phyloP scores from a whole-genome alignment of 2,113 vertebrate species.

The Tursiops truncatus region DNA sequence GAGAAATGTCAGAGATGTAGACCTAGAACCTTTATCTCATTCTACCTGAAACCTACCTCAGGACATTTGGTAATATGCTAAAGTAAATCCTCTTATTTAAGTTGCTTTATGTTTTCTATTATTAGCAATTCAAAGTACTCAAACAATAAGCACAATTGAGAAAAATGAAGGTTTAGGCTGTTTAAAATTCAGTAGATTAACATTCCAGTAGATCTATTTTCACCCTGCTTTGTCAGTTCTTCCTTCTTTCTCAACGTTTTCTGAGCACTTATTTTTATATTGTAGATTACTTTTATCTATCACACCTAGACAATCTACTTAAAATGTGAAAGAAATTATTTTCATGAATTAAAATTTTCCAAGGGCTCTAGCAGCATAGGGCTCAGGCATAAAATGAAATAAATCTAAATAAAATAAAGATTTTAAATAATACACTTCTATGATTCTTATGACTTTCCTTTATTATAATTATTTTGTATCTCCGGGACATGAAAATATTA shows the following conservation, averaged over 20 bases:
- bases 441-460: not conserved
- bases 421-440: not conserved
- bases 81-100: not conserved
- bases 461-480: not conserved
- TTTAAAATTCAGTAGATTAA: not conserved
- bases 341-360: not conserved
- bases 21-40: not conserved
- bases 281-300: not conserved
- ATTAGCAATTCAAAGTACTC: not conserved
- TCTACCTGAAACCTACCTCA: not conserved
- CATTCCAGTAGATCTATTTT: not conserved
- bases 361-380: not conserved
- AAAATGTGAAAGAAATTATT: not conserved
- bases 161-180: not conserved
- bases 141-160: not conserved
- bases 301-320: not conserved
- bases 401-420: not conserved
- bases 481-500: not conserved
- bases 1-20: not conserved
- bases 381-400: not conserved
- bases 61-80: not conserved
- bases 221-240: not conserved
- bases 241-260: not conserved
- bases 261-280: not conserved
- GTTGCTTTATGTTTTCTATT: not conserved